phyloP scores from a whole-genome alignment of 2,888 invertebrate genomes.

The Athripsodes cinereus region DNA sequence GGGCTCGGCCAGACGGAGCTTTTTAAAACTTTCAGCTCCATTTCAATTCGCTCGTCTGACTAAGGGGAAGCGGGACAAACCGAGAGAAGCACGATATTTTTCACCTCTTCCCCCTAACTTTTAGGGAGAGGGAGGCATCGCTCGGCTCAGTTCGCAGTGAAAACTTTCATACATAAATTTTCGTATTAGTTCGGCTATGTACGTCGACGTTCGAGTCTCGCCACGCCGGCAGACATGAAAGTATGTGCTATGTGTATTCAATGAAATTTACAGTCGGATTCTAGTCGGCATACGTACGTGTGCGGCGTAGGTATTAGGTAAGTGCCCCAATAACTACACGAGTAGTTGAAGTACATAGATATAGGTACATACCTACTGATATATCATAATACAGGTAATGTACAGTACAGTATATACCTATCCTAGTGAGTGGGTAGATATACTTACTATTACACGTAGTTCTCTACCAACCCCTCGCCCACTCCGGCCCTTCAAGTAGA shows the following conservation, averaged over 20 bases:
- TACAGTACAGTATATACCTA: background rate
- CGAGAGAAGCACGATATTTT: background rate
- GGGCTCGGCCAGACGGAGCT: constrained; percentile 28
- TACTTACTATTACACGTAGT: background rate
- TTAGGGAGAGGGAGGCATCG: background rate
- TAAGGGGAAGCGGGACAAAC: background rate
- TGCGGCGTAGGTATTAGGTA: background rate
- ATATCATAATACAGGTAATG: no score
- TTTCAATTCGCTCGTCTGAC: constrained; percentile 5
- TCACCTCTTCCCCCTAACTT: background rate
- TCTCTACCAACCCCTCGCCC: background rate
- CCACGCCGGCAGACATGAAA: constrained; percentile 5
- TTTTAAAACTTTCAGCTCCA: constrained; percentile 8
- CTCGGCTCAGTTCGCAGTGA: background rate
- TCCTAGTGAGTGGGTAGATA: background rate
- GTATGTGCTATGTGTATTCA: constrained; percentile 11
- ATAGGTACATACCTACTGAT: no score
- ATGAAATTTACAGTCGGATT: constrained; percentile 14
- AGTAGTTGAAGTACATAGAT: background rate
- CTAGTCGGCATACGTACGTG: background rate
- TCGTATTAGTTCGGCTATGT: background rate
- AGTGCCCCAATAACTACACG: no score
- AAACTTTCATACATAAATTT: background rate
- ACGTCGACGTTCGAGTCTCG: constrained; percentile 1
- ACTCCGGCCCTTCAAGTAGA: background rate